A percentile compares a stretch with the other conserved stretches of the same genome.
phyloP scores from a whole-genome alignment of 2,888 invertebrate genomes.

The Mystacides longicornis region DNA sequence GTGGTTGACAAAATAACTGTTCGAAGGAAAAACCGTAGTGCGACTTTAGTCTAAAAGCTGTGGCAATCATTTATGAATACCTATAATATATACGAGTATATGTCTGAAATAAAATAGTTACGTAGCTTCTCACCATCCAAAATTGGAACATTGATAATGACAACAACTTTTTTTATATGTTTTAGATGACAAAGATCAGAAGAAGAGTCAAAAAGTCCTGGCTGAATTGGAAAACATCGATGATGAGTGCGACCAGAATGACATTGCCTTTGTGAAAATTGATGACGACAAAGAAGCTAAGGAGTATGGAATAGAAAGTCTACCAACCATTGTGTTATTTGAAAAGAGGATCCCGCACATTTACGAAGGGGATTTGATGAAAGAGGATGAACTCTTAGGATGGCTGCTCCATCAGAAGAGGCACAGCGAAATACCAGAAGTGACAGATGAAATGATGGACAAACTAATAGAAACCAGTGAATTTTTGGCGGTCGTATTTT shows the following conservation, averaged over 20 bases:
- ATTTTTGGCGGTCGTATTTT: constrained; percentile 83
- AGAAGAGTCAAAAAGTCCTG: constrained; percentile 80
- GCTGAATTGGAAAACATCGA: constrained; percentile 85
- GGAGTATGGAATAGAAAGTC: constrained; percentile 77
- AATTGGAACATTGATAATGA: too few relatives aligned
- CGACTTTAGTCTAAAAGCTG: too few relatives aligned
- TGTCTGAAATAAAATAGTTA: too few relatives aligned
- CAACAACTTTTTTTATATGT: too few relatives aligned
- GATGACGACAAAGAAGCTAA: constrained; percentile 82
- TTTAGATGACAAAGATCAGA: constrained; percentile 84
- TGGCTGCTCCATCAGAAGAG: constrained; percentile 88
- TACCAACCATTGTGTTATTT: constrained; percentile 76
- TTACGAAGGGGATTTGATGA: constrained; percentile 78
- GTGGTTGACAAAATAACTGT: too few relatives aligned
- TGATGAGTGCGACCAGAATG: constrained; percentile 87
- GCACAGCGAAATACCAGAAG: constrained; percentile 84
- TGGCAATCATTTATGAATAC: too few relatives aligned
- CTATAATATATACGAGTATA: too few relatives aligned
- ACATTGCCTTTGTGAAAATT: constrained; percentile 87
- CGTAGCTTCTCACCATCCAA: too few relatives aligned
- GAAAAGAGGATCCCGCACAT: constrained; percentile 67
- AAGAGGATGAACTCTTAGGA: constrained; percentile 82
- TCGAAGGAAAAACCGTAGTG: too few relatives aligned
- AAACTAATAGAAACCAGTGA: constrained; percentile 73
- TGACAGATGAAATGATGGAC: constrained; percentile 91